Evolutionary conservation across 2,888 invertebrate species (phyloP), one percentile per base, ranked within the genome.

Genomic region (Phrixothrix hirtus): DNA sequence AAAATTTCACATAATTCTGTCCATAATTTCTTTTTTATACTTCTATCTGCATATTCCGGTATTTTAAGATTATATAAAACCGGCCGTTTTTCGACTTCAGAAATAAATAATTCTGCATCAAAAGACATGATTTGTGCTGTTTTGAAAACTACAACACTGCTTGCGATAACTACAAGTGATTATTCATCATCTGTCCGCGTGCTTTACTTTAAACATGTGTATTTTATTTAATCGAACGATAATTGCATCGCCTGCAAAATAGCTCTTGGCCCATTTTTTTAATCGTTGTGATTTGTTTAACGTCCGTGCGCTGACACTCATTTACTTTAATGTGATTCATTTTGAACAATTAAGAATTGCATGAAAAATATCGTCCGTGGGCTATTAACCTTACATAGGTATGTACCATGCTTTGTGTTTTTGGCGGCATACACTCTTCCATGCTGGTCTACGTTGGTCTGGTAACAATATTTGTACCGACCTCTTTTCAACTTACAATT

Each of bases 71-170:
- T n/a, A n/a, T n/a, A n/a, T n/a, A 51, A 7, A 27, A 16, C 29
- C 13, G 38, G 44, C 16, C 44, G 44, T 32, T 44, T 43, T 25
- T 38, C 38, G 4, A 51, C 35, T 51, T 51, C 51, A 10, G 16
- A 12, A 25, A 44, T 51, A 44, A 44, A 42, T 9, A 21, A 21
- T 10, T 51, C 44, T 9, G 51, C 38, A 26, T 51, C 51, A 59
- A 7, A 66, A 13, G 42, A 21, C 42, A 42, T 42, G 10, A 10
- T 32, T 42, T 14, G 26, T n/a, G 16, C 29, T 15, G 11, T 21
- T 12, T 2, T 10, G 7, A 21, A 13, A 42, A 27, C 39, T 16
- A 15, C 27, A 26, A 6, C 30, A 31, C 2, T 14, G 15, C 17
- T 10, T 10, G 2, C 21, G n/a, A 2, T n/a, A 2, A 13, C n/a